Conservation (phyloP, 1,140 invertebrate species). For the Ladona fulva region DNA sequence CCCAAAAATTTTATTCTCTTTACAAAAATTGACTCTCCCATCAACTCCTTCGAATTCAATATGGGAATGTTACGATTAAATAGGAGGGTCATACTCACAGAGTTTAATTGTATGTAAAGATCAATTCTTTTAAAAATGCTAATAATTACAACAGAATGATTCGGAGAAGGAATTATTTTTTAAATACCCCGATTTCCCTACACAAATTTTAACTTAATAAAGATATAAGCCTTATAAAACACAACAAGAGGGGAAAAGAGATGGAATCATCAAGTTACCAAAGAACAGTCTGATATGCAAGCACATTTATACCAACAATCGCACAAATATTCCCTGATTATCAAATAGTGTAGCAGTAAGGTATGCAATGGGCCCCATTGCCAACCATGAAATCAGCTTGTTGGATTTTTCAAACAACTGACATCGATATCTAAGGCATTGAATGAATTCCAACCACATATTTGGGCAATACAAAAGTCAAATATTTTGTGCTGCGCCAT, state of each 20-base stretch:
- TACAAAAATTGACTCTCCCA: background rate
- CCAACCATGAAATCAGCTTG: background rate
- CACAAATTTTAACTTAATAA: background rate
- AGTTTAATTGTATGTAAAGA: too few species aligned
- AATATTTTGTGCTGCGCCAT: background rate
- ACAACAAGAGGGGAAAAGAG: background rate
- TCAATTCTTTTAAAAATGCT: too few species aligned
- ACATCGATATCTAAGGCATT: background rate
- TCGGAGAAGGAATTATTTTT: background rate
- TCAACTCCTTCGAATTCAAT: background rate
- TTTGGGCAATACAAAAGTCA: background rate
- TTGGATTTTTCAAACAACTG: background rate
- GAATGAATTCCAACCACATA: background rate
- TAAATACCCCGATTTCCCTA: background rate
- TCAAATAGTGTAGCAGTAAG: slow-evolving; percentile 6
- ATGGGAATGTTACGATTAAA: background rate
- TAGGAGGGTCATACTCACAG: background rate
- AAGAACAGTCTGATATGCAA: background rate
- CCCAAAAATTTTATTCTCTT: background rate
- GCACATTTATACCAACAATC: background rate
- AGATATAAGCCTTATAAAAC: background rate
- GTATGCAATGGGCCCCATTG: background rate
- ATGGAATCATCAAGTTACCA: background rate
- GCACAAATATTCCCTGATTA: slow-evolving; percentile 9
- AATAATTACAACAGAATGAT: background rate